These are phyloP conservation scores for Albula glossodonta DNA, from an alignment of 2,113 vertebrate genomes.

Conservation along the genomic window DNA sequence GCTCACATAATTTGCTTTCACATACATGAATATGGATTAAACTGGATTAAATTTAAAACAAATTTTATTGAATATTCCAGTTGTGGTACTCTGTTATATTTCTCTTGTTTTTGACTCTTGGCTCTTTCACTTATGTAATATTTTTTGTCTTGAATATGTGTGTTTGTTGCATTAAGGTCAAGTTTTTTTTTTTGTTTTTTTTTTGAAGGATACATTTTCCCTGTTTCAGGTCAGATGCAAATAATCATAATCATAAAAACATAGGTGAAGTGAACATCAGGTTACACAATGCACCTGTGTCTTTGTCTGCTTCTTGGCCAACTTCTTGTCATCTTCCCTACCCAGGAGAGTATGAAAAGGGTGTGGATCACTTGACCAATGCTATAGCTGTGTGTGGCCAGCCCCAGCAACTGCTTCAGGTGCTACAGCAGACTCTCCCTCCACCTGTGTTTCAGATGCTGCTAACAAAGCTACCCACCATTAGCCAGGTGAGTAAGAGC, in stretches of 20 bases:
- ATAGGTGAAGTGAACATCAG: not conserved
- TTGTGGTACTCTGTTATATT: too few species aligned
- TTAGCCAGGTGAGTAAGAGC: conserved; percentile 79
- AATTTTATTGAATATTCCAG: too few species aligned
- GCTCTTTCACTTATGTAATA: conserved; percentile 24
- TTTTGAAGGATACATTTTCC: not conserved
- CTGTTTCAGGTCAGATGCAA: not conserved
- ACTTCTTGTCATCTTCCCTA: not conserved
- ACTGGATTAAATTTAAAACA: too few species aligned
- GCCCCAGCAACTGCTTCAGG: conserved; percentile 93
- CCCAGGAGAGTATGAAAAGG: conserved; percentile 92
- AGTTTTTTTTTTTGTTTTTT: not conserved
- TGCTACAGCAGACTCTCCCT: conserved; percentile 93
- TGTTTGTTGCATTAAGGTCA: not conserved
- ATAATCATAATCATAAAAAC: too few species aligned
- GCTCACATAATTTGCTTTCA: too few species aligned
- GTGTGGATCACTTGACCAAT: conserved; percentile 96
- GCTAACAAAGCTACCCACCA: conserved; percentile 94
- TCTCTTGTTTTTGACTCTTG: not conserved
- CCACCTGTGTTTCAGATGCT: conserved; percentile 98
- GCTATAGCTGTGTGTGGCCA: conserved; percentile 96
- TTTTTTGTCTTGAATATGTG: not conserved
- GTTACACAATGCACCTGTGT: too few species aligned
- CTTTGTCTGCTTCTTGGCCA: not conserved
- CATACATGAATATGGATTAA: too few species aligned